Evolutionary conservation across 2,113 vertebrate genomes (phyloP), one percentile per base, ranked within the genome.

Genomic region (Leiothrix lutea): DNA sequence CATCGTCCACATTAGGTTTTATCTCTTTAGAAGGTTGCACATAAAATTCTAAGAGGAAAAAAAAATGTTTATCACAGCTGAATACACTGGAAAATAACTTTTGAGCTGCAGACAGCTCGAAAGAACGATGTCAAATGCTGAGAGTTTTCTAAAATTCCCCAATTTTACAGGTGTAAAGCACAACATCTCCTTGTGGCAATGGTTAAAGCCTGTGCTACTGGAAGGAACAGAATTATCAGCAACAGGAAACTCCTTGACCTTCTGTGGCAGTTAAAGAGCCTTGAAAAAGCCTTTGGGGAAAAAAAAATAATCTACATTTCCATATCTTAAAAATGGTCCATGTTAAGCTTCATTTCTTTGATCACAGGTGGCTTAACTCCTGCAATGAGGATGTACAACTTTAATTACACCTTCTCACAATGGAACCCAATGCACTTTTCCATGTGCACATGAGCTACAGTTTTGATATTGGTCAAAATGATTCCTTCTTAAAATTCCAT

Each of bases 311-410:
- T 35, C 25, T 9, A 16, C 48, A 42, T 88, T 93, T 87, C 78
- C 28, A 2, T 56, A 51, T 53, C 50, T 25, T 50, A 40, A 67
- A 95, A 84, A 38, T 38, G 47, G 51, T 35, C 56, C 14, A 11
- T 6, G 45, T 61, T 90, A 85, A 75, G 79, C 53, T 86, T 88
- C 45, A 80, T 95, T 93, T 87, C 81, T 53, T 61, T 91, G 33
- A 57, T 82, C 40, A 50, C 36, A 77, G 48, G n/a, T 92, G 88
- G 74, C 40, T 94, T 87, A 67, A 80, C 40, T 90, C 42, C 78
- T 92, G 67, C 66, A 92, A 33, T 48, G 56, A 82, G 36, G 38
- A 65, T 28, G 35, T 57, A 44, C 22, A 79, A 31, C 66, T 88
- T 85, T 48, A 85, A 48, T 89, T 57, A 48, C 23, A 21, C 23